Percentiles rank a stretch among this genome's conserved stretches.
Evolutionary conservation across 2,113 vertebrate species (phyloP).

Genomic region (Oreocharis arfaki): DNA sequence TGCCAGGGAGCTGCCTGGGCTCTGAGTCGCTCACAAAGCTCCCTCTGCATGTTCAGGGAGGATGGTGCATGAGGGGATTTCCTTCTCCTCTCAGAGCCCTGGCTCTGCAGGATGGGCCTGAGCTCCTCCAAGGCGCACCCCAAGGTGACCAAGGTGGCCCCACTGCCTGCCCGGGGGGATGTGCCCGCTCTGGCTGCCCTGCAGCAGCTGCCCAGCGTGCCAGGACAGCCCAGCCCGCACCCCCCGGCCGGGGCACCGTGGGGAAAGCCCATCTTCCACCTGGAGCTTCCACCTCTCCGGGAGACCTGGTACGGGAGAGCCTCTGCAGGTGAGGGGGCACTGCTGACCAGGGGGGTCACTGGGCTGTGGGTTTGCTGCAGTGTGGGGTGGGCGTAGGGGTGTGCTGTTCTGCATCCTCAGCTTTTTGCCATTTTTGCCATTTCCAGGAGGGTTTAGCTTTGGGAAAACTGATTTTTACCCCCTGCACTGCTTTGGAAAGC

Average conservation of each 20-base stretch:
- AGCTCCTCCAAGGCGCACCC: constrained; percentile 47
- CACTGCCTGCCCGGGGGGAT: not conserved
- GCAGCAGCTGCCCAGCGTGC: not conserved
- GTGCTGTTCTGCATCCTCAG: accelerated
- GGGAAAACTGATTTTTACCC: not conserved
- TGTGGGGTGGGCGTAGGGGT: accelerated
- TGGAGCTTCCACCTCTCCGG: constrained; percentile 69
- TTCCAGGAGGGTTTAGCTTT: not conserved
- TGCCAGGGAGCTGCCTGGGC: accelerated
- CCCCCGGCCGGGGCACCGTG: accelerated
- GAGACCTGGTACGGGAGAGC: constrained; percentile 49
- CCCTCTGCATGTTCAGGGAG: not conserved
- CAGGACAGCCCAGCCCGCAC: not conserved
- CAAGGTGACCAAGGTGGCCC: constrained; percentile 69
- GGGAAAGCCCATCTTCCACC: not conserved
- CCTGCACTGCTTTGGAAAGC: accelerated
- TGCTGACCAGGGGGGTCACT: accelerated
- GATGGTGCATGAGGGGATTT: accelerated
- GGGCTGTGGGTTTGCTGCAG: accelerated
- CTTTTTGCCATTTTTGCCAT: not conserved
- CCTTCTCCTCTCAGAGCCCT: not conserved
- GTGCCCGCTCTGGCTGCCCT: not conserved
- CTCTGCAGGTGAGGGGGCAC: constrained; percentile 59
- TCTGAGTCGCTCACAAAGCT: accelerated
- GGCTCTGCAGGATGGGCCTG: constrained; percentile 62